Percentiles rank a stretch among this genome's conserved stretches.
phyloP scores from a whole-genome alignment of 2,113 vertebrate species.

The Scopus umbretta region DNA sequence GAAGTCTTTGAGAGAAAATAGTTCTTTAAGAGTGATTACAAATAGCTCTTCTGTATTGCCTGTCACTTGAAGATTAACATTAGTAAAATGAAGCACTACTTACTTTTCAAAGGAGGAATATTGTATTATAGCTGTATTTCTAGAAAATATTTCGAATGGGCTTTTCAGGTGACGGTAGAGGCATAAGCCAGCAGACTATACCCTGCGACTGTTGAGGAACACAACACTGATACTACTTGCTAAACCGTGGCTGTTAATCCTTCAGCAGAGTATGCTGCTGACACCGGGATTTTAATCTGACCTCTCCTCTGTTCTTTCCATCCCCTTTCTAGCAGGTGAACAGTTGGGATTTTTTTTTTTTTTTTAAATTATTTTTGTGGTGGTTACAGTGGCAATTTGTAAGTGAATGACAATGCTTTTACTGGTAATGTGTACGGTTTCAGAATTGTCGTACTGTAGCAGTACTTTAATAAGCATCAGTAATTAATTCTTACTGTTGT shows the following conservation, averaged over 20 bases:
- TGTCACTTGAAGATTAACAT: background rate
- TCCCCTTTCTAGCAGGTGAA: background rate
- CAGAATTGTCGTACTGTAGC: background rate
- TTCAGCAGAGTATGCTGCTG: background rate
- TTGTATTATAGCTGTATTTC: background rate
- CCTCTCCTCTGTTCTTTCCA: background rate
- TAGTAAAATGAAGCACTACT: background rate
- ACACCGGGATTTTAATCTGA: background rate
- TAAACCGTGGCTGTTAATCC: background rate
- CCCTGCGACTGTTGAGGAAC: background rate
- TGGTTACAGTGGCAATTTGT: background rate
- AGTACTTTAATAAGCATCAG: background rate
- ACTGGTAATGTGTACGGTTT: background rate
- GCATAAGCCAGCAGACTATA: background rate
- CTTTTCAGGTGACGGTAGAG: background rate
- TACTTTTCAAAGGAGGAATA: background rate
- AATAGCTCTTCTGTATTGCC: background rate
- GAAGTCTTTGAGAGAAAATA: background rate
- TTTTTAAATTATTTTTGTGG: background rate
- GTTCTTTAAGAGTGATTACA: background rate
- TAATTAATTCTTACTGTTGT: background rate
- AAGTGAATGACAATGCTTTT: background rate
- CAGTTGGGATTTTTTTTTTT: background rate
- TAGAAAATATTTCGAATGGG: background rate
- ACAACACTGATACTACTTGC: background rate